Conservation (phyloP, 2,888 invertebrate genomes). For the Tetropium fuscum region DNA sequence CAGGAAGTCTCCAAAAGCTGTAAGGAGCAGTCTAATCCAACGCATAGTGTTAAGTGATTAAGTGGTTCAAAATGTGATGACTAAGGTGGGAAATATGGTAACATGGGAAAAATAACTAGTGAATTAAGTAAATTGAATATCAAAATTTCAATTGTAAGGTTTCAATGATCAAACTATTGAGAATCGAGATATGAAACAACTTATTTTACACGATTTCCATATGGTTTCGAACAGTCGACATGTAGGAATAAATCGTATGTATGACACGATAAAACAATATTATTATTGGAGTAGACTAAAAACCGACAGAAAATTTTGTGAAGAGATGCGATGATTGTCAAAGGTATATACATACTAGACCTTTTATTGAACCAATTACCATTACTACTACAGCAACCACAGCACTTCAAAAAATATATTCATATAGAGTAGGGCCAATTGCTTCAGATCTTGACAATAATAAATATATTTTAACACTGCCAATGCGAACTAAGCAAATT, state of each 20-base stretch:
- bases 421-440: constrained; percentile 38
- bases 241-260: constrained; percentile 16
- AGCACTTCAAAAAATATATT: constrained; percentile 38
- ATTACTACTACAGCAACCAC: constrained; percentile 36
- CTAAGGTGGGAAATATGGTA: too few relatives aligned
- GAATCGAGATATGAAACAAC: not conserved
- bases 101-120: not conserved
- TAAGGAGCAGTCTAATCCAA: too few relatives aligned
- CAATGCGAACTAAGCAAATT: constrained; percentile 36
- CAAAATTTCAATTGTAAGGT: not conserved
- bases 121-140: not conserved
- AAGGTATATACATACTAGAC: constrained; percentile 19
- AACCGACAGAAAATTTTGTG: not conserved
- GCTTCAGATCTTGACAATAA: constrained; percentile 21
- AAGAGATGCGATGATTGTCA: constrained; percentile 28
- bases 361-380: constrained; percentile 22
- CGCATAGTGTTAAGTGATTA: too few relatives aligned
- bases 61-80: too few relatives aligned
- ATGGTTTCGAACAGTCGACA: constrained; percentile 12
- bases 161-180: not conserved
- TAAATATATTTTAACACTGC: constrained; percentile 26
- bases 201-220: constrained; percentile 6
- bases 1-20: too few relatives aligned
- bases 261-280: constrained; percentile 2
- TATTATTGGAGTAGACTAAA: constrained; percentile 3